Base-by-base conservation (phyloP, 2,888 invertebrate species). In the Apoderus coryli region DNA sequence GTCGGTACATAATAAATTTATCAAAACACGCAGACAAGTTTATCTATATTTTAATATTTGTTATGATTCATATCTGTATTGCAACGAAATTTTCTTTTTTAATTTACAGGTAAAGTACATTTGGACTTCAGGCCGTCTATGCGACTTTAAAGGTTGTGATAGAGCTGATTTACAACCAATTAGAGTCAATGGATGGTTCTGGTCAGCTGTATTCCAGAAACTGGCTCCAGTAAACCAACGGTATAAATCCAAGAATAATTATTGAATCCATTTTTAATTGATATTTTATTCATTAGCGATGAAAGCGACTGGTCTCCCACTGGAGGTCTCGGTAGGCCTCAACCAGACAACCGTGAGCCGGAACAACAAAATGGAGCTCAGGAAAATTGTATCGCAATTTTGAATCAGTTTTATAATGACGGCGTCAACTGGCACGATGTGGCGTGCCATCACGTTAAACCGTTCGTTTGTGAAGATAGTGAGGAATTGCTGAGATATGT, bases 111-210 rank as follows among this genome's bases (percentile, higher is more conserved):
- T n/a, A n/a, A 76, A 76, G 58, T 81, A 81, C 58, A 81, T 81
- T 50, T 84, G 82, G 82, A 81, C 82, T 13, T 78, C 78, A 27
- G 82, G 82, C 35, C 75, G 82, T 39, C 63, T 78, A 28, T 84
- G 82, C 51, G 81, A 82, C 59, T 84, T 84, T 63, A 77, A 78
- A 55, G 82, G 82, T 36, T 82, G 82, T 51, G 77, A 79, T 48
- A 69, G 82, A 32, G 69, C 75, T 15, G 82, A 82, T 52, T 63
- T 82, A 43, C 72, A 77, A 39, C 82, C 82, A 23, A 65, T 72
- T 39, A 68, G 69, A 36, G 57, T 80, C 40, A 80, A 81, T 50
- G 82, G 82, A 16, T 82, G 82, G 82, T 82, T 82, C 67, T 82
- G 82, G 82, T 80, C 81, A 14, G 79, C 76, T 22, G 78, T 73